phyloP scores from a whole-genome alignment of 1,140 invertebrate species.

The Atta texana region DNA sequence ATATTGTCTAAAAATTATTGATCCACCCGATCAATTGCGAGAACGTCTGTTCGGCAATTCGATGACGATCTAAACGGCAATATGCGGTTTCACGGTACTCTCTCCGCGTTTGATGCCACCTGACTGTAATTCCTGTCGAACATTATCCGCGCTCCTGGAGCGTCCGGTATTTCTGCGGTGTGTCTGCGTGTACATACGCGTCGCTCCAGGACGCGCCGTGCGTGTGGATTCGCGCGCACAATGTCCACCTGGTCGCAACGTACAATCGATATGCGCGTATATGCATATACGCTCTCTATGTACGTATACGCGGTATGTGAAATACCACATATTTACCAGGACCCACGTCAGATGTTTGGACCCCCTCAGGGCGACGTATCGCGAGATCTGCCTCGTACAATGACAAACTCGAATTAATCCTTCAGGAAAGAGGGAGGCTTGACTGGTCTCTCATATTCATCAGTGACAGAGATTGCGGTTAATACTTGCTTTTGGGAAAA shows the following conservation, averaged over 20 bases:
- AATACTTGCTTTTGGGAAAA: background rate
- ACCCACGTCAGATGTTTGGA: constrained; percentile 38
- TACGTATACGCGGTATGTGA: constrained; percentile 16
- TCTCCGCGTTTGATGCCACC: constrained; percentile 46
- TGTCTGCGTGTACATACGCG: constrained; percentile 27
- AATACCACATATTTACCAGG: constrained; percentile 44
- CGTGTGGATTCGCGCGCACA: constrained; percentile 15
- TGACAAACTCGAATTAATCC: constrained; percentile 35
- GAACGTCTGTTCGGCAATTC: background rate
- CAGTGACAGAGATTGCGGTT: background rate
- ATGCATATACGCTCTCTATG: background rate
- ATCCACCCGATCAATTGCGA: background rate
- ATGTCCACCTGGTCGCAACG: constrained; percentile 35
- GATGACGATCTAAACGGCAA: constrained; percentile 23
- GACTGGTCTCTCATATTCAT: background rate
- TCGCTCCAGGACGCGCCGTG: background rate
- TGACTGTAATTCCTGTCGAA: constrained; percentile 64
- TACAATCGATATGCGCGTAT: background rate
- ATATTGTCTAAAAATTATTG: background rate
- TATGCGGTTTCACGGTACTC: constrained; percentile 23
- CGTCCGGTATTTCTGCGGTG: constrained; percentile 51
- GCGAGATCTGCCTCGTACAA: constrained; percentile 1
- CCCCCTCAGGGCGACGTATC: constrained; percentile 24
- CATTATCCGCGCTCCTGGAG: constrained; percentile 53
- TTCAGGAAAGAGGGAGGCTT: background rate